phyloP scores from a whole-genome alignment of 23 tunicate genomes.

The Phallusia fumigata region DNA sequence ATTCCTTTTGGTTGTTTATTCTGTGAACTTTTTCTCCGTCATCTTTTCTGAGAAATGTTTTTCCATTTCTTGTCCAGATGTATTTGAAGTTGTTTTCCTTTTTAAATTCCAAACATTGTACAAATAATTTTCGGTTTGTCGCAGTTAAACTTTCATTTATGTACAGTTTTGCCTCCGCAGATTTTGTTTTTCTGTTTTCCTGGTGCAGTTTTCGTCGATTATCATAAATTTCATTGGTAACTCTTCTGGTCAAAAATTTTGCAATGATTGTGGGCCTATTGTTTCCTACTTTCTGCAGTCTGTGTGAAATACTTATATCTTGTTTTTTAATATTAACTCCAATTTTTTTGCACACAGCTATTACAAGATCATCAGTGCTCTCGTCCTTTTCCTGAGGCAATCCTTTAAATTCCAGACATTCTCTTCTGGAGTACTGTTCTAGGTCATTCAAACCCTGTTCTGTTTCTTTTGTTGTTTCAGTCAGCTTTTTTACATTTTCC shows the following conservation, averaged over 20 bases:
- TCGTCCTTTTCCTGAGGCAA: not conserved
- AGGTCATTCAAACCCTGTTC: not conserved
- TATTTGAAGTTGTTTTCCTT: not conserved
- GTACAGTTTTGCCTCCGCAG: not conserved
- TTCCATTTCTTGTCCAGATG: constrained; percentile 26
- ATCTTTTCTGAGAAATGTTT: constrained; percentile 11
- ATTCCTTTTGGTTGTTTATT: constrained; percentile 7
- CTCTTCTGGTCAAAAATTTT: constrained; percentile 1
- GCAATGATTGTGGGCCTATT: constrained; percentile 7
- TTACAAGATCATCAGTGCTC: constrained; percentile 13
- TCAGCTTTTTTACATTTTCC: no score
- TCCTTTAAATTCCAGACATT: constrained; percentile 15
- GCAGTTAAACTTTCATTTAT: constrained; percentile 17
- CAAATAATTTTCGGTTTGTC: not conserved
- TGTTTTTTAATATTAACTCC: not conserved
- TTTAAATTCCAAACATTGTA: not conserved
- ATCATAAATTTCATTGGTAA: not conserved
- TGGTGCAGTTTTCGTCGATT: not conserved
- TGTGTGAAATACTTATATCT: constrained; percentile 15
- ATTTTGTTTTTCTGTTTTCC: no score
- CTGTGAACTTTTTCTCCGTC: not conserved
- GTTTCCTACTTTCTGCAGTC: not conserved
- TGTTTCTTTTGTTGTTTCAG: not conserved
- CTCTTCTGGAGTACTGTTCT: constrained; percentile 11
- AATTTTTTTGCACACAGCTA: not conserved